phyloP scores from a whole-genome alignment of 2,113 vertebrate species.

The Callipepla squamata region DNA sequence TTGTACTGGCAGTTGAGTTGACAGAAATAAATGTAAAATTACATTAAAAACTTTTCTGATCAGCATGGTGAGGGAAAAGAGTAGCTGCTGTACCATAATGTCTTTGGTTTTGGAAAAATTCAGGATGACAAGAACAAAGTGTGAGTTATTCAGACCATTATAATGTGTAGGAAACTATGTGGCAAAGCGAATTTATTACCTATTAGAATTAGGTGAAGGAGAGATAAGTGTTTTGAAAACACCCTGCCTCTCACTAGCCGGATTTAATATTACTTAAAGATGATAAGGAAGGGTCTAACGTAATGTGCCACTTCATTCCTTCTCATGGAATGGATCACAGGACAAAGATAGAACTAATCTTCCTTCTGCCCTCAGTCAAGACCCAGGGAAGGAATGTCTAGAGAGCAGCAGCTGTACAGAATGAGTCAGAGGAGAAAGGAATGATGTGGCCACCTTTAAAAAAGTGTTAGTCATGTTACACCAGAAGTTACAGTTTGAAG shows the following conservation, averaged over 20 bases:
- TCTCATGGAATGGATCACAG: background rate
- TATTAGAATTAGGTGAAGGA: background rate
- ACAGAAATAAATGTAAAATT: background rate
- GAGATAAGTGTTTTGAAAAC: background rate
- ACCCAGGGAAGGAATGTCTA: background rate
- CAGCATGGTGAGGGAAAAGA: background rate
- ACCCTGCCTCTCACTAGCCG: fast-evolving
- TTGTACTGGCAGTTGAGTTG: background rate
- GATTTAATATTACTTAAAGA: background rate
- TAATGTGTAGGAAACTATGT: background rate
- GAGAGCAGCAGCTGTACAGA: background rate
- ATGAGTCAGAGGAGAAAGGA: background rate
- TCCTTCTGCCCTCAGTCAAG: background rate
- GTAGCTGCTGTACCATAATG: background rate
- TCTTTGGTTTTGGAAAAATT: background rate
- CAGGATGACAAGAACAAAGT: background rate
- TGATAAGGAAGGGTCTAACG: background rate
- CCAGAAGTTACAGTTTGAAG: background rate
- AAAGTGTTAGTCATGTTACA: background rate
- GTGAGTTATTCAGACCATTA: background rate
- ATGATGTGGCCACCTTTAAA: background rate
- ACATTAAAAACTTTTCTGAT: background rate
- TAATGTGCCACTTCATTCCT: background rate
- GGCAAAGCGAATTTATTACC: background rate
- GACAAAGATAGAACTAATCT: background rate